phyloP scores from a whole-genome alignment of 2,888 invertebrate genomes.

The Pammene fasciana region DNA sequence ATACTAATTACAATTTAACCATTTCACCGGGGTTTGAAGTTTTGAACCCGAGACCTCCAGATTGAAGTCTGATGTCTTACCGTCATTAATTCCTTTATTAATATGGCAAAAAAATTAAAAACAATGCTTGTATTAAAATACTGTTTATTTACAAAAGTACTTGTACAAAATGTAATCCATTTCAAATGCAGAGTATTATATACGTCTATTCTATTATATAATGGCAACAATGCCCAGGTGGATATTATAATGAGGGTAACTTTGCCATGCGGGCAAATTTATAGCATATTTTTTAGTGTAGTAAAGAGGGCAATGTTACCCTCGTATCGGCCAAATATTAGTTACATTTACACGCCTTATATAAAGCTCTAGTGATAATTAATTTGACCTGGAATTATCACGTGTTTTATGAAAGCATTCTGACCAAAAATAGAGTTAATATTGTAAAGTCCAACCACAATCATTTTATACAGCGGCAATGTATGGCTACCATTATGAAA shows the following conservation, averaged over 20 bases:
- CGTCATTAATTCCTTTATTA: no score
- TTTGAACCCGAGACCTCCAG: no score
- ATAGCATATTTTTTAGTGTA: not conserved
- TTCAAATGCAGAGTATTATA: slow-evolving; percentile 45
- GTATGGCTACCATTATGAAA: no score
- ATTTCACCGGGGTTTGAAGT: no score
- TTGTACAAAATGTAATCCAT: slow-evolving; percentile 52
- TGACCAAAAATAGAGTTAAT: no score
- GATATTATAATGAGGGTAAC: slow-evolving; percentile 6
- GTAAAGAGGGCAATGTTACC: not conserved
- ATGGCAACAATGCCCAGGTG: not conserved
- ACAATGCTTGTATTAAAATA: slow-evolving; percentile 52
- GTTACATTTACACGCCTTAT: not conserved
- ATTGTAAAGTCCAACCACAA: no score
- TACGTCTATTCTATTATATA: slow-evolving; percentile 2
- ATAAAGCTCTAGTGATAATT: not conserved
- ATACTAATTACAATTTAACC: no score
- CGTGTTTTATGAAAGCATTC: not conserved
- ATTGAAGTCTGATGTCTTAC: no score
- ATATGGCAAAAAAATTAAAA: not conserved
- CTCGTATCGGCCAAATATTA: not conserved
- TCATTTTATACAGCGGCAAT: no score
- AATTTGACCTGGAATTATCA: not conserved
- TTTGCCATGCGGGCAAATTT: not conserved
- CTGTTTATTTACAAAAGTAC: slow-evolving; percentile 58